These are phyloP conservation scores for Pipistrellus kuhlii DNA, from an alignment of 2,797 vertebrate genomes.

Conservation along the genomic window DNA sequence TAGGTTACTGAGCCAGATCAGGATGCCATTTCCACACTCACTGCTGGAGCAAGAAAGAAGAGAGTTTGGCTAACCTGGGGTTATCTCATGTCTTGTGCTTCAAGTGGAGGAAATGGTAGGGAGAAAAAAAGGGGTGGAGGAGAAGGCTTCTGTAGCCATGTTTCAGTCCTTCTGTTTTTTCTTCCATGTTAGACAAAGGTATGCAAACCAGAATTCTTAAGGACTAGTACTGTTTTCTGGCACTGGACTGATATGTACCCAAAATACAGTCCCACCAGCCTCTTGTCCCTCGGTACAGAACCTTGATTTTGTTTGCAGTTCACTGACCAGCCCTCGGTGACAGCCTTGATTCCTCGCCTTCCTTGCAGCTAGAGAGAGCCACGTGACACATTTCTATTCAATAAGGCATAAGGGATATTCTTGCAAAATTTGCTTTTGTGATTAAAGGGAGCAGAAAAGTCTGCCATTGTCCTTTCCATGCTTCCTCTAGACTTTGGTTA, in stretches of 20 bases:
- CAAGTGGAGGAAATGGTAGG: neutral
- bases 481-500: neutral
- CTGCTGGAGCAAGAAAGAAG: neutral
- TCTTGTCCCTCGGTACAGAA: neutral
- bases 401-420: neutral
- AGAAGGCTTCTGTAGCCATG: neutral
- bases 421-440: neutral
- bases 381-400: neutral
- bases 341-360: neutral
- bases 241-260: neutral
- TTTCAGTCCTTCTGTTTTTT: neutral
- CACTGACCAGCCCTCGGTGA: too few species aligned
- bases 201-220: neutral
- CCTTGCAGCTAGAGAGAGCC: neutral
- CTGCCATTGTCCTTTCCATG: neutral
- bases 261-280: neutral
- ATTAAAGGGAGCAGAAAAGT: neutral
- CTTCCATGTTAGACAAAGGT: neutral
- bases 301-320: neutral
- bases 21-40: neutral
- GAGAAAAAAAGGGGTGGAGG: neutral
- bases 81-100: neutral
- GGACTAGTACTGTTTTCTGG: neutral
- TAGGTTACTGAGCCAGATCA: neutral
- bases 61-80: neutral